Base-by-base conservation (phyloP, 2,888 invertebrate genomes). In the Eupeodes luniger region DNA sequence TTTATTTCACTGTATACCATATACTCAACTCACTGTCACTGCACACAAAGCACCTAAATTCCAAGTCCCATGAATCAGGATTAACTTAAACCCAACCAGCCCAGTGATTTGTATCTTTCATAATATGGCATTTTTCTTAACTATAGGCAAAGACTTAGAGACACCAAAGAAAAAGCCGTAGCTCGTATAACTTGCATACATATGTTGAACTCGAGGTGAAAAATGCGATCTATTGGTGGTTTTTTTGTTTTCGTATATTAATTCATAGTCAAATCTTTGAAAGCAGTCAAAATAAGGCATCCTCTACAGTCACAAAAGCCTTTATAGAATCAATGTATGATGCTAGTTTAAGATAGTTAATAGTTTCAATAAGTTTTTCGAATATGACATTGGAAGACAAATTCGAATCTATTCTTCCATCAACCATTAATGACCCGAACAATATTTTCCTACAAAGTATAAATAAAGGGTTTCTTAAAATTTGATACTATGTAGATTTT, bases 101-200 rank as follows among this genome's bases (percentile, higher is more conserved):
- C 81, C 75, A 81, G 81, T 81, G 81, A 85, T 85, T 85, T 88
- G 88, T 88, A 88, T 88, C 88, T 84, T 67, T 87, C 87, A 40
- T 70, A 67, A 40, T 70, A 67, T 81, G 76, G 76, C 72, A 87
- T 77, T 72, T 76, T 69, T 40, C 34, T 12, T 6, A 53, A 49
- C 34, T n/a, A 59, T 51, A 27, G 27, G 27, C 27, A 27, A 27
- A 27, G 27, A 27, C 27, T 27, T 27, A 27, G 27, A 27, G 27
- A 27, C 27, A 49, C 74, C 64, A 51, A 62, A 69, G 77, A 11
- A n/a, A 72, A 81, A 47, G 53, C 59, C n/a, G 66, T 61, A 72
- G 7, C 55, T 49, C 27, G 10, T n/a, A 75, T 34, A 72, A 64
- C 69, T 51, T 49, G 55, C 16, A 55, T 34, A 36, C 7, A 7